Evolutionary conservation across 2,888 invertebrate species (phyloP).

Genomic region (Stenodema calcarata): DNA sequence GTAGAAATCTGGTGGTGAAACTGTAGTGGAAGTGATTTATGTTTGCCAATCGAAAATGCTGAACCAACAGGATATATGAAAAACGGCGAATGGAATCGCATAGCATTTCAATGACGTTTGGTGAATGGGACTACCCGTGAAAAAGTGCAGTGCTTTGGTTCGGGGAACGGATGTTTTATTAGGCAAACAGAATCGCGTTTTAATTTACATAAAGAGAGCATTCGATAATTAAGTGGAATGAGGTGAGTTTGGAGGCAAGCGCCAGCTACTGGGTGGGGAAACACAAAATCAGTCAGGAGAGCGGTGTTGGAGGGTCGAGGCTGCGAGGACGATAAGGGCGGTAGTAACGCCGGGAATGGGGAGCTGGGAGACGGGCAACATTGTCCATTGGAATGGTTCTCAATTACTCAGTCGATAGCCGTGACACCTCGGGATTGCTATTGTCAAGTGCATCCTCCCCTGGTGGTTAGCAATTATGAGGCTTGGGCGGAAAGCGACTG

Average conservation of each 20-base stretch:
- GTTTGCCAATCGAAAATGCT: neutral
- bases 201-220: constrained; percentile 9
- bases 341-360: constrained; percentile 25
- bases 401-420: constrained; percentile 51
- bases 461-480: constrained; percentile 49
- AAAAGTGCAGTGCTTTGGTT: neutral
- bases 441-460: constrained; percentile 49
- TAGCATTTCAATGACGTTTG: neutral
- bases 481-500: neutral
- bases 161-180: neutral
- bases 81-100: neutral
- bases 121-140: neutral
- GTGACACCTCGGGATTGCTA: constrained; percentile 51
- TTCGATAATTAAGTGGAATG: constrained; percentile 30
- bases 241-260: neutral
- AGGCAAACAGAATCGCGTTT: neutral
- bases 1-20: neutral
- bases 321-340: constrained; percentile 2
- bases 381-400: constrained; percentile 49
- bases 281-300: neutral
- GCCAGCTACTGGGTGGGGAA: neutral
- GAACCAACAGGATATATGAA: neutral
- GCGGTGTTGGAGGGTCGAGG: neutral
- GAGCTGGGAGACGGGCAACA: constrained; percentile 13
- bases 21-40: neutral